Evolutionary conservation across 2,113 vertebrate genomes (phyloP), one percentile per base, ranked within the genome.

Genomic region (Otus sunia): DNA sequence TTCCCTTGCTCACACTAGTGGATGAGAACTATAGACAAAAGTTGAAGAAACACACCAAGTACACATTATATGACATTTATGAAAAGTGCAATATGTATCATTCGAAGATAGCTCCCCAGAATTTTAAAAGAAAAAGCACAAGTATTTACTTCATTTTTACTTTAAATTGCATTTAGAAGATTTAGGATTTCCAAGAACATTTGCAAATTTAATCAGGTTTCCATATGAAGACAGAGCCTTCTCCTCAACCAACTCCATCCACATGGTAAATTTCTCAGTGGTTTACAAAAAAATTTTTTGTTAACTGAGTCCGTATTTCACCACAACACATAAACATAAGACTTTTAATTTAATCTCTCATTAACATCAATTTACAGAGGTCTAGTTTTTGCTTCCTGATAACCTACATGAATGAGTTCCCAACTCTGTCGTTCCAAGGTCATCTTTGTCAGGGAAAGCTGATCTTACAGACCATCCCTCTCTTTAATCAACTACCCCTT

Each of bases 361-460:
- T 60, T 68, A 92, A 59, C 39, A 73, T 76, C 15, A 67, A 6
- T 62, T 83, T 72, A 74, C 36, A 80, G 55, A 90, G 29, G 10
- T 36, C 32, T 74, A 3, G 0, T 17, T 90, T 90, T 84, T 74
- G 47, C 41, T 66, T 88, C 23, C 56, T 47, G 76, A 52, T 47
- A 68, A 77, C 12, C 16, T 58, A 60, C 18, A 49, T 0, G 6
- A 82, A 37, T 1, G 1, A 3, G 1, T 50, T 79, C 64, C 58
- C 30, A 62, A 36, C 55, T 75, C 23, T 43, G 29, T 36, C 22
- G 55, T 59, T 88, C 50, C 63, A 80, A 74, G 43, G 75, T 34
- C 34, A 4, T 8, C 30, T 85, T 52, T 66, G 34, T 32, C 71
- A 84, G 27, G 50, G 41, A 60, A 82, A 85, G 29, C 29, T 67